phyloP scores from a whole-genome alignment of 2,113 vertebrate species.

The Callipepla squamata region DNA sequence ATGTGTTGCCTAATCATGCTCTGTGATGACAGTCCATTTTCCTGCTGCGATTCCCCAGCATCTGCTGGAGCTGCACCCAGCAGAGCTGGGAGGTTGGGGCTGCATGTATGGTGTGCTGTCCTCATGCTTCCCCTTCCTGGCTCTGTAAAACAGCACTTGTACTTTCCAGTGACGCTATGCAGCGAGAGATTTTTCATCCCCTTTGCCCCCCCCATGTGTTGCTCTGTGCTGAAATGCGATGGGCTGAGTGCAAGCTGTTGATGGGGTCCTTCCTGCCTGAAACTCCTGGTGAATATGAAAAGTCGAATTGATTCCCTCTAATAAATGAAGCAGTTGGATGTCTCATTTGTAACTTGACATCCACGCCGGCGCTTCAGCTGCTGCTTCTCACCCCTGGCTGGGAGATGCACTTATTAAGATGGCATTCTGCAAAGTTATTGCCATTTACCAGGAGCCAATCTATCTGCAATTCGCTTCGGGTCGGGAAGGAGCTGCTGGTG shows the following conservation, averaged over 20 bases:
- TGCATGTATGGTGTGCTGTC: rapidly evolving
- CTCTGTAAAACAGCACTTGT: rapidly evolving
- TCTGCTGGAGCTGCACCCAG: not conserved
- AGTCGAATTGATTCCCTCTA: constrained; percentile 53
- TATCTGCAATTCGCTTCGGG: not conserved
- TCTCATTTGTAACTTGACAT: constrained; percentile 67
- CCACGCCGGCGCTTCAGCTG: constrained; percentile 28
- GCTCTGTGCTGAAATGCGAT: not conserved
- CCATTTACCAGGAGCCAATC: constrained; percentile 3
- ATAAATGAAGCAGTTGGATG: constrained; percentile 68
- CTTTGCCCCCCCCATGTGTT: rapidly evolving
- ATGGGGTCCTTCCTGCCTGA: constrained; percentile 26
- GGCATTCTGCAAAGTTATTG: constrained; percentile 32
- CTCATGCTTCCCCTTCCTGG: rapidly evolving
- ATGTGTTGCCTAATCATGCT: rapidly evolving
- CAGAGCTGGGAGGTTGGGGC: not conserved
- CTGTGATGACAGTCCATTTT: rapidly evolving
- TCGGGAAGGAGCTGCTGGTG: not conserved
- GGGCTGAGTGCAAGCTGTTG: not conserved
- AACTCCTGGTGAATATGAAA: constrained; percentile 10
- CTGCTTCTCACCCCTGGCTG: constrained; percentile 40
- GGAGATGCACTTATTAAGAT: constrained; percentile 49
- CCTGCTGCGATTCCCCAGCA: rapidly evolving
- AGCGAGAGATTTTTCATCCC: not conserved
- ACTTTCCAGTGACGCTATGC: rapidly evolving